Conservation (phyloP, 2,797 vertebrate genomes). For the Clarias pachynema region DNA sequence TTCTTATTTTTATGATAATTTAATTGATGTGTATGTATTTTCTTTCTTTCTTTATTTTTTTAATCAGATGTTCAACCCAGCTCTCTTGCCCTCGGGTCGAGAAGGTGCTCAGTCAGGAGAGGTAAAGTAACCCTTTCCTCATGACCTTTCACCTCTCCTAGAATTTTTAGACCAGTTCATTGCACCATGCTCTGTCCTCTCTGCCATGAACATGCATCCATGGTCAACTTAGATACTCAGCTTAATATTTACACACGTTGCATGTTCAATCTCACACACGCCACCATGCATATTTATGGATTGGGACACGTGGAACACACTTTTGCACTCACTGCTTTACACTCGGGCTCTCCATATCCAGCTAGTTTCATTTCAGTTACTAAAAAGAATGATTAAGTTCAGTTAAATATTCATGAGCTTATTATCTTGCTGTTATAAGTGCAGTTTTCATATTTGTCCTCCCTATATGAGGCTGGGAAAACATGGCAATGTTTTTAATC, state of each 20-base stretch:
- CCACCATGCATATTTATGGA: background rate
- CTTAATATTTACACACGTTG: conserved; percentile 8
- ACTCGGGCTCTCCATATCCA: background rate
- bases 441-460: background rate
- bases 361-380: background rate
- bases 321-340: background rate
- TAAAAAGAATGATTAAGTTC: background rate
- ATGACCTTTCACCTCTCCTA: background rate
- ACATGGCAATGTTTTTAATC: background rate
- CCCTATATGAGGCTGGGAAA: background rate
- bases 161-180: conserved; percentile 28
- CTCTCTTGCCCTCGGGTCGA: conserved; percentile 74
- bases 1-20: background rate
- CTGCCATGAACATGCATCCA: conserved; percentile 9
- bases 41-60: background rate
- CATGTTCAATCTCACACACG: conserved; percentile 14
- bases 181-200: conserved; percentile 34
- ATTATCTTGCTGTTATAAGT: background rate
- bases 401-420: background rate
- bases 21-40: background rate
- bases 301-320: background rate
- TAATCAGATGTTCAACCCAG: conserved; percentile 80
- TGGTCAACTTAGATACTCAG: background rate
- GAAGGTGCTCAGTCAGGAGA: conserved; percentile 85
- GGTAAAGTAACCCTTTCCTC: conserved; percentile 72